Conservation (phyloP, 2,797 vertebrate genomes). For the Myripristis jacobus region DNA sequence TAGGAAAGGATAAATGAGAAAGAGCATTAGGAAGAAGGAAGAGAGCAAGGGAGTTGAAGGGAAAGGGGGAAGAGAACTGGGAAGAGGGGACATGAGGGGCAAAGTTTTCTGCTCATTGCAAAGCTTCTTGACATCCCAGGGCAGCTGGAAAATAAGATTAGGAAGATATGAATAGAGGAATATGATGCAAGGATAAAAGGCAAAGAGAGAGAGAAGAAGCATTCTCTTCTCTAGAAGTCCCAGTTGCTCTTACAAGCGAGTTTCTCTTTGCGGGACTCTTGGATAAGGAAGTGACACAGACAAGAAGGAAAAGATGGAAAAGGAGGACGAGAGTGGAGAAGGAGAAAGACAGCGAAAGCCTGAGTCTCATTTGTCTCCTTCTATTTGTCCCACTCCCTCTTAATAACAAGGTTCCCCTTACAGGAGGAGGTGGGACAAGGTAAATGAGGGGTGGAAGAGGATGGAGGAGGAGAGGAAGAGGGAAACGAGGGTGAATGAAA, state of each 20-base stretch:
- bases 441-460: not conserved
- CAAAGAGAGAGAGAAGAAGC: not conserved
- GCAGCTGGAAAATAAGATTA: not conserved
- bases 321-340: not conserved
- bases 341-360: not conserved
- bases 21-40: not conserved
- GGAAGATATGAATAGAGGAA: not conserved
- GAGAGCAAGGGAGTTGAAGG: not conserved
- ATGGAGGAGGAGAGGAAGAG: not conserved
- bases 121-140: too few relatives aligned
- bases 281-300: constrained; percentile 20
- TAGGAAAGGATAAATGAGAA: not conserved
- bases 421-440: not conserved
- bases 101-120: not conserved
- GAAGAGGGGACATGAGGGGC: not conserved
- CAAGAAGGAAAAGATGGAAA: constrained; percentile 14
- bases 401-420: constrained; percentile 8
- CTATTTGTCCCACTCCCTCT: not conserved
- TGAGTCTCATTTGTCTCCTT: constrained; percentile 3
- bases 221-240: constrained; percentile 77
- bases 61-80: too few relatives aligned
- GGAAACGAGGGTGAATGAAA: not conserved
- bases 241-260: constrained; percentile 84
- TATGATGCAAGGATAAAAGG: constrained; percentile 10
- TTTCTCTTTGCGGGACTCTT: constrained; percentile 84